Percentiles rank a stretch among this genome's conserved stretches.
These are phyloP conservation scores for Dipus sagitta DNA, from an alignment of 2,797 vertebrate genomes.

Conservation along the genomic window DNA sequence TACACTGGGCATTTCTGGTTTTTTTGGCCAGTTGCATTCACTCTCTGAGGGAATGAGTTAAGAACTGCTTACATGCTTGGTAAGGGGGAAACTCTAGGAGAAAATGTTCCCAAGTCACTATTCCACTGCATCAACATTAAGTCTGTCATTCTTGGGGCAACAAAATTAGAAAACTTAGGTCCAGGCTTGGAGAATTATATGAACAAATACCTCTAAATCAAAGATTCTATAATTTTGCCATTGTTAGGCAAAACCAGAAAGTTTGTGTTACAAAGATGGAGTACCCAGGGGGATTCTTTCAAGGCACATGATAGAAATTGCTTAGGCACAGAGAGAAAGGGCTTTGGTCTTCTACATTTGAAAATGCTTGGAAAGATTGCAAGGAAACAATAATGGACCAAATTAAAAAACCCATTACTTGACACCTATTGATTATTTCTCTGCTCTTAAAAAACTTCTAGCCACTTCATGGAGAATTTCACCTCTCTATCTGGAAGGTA, in stretches of 20 bases:
- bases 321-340: background rate
- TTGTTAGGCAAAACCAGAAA: background rate
- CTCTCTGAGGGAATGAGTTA: background rate
- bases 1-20: background rate
- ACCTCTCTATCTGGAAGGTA: background rate
- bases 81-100: background rate
- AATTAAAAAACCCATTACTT: background rate
- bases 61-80: background rate
- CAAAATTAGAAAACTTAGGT: background rate
- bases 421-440: background rate
- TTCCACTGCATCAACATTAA: background rate
- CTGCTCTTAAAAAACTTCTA: background rate
- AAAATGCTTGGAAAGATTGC: background rate
- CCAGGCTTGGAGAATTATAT: background rate
- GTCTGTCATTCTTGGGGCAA: background rate
- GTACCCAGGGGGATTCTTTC: background rate
- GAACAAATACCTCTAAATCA: background rate
- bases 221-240: background rate
- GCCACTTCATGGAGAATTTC: background rate
- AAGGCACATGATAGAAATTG: background rate
- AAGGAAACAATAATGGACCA: conserved; percentile 11
- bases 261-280: background rate
- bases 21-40: background rate
- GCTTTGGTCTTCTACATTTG: background rate
- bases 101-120: background rate